phyloP scores from a whole-genome alignment of 2,888 invertebrate genomes.

The Cryptus armator region DNA sequence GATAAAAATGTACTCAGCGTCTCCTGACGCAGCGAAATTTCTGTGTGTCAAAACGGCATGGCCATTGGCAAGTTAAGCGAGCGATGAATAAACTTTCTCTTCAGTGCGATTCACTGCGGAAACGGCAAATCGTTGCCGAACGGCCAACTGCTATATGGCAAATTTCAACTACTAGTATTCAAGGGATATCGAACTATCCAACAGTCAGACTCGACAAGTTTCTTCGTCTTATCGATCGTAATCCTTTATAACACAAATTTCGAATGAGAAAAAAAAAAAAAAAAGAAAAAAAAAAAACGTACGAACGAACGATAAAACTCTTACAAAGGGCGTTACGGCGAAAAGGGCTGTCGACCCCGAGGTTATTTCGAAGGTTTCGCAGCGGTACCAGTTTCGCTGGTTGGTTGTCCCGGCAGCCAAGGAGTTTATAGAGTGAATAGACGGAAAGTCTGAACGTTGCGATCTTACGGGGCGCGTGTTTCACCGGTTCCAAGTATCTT shows the following conservation, averaged over 20 bases:
- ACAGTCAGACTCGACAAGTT: not conserved
- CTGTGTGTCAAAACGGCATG: too few species aligned
- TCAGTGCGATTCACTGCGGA: too few species aligned
- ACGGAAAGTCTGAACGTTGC: conserved; percentile 32
- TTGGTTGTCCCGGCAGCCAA: not conserved
- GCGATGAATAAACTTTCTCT: too few species aligned
- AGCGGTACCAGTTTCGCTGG: not conserved
- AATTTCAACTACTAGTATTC: not conserved
- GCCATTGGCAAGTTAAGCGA: too few species aligned
- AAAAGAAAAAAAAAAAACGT: not conserved
- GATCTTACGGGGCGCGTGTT: conserved; percentile 24
- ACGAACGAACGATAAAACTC: conserved; percentile 31
- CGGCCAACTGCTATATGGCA: not conserved
- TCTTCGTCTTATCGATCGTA: not conserved
- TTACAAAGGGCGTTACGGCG: conserved; percentile 9
- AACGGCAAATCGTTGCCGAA: too few species aligned
- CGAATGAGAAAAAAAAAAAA: not conserved
- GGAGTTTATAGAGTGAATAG: conserved; percentile 13
- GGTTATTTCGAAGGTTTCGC: conserved; percentile 14
- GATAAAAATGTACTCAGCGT: too few species aligned
- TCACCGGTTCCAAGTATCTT: conserved; percentile 36
- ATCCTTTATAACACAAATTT: conserved; percentile 6
- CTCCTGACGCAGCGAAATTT: too few species aligned
- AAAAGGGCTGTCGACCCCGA: conserved; percentile 30
- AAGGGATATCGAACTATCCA: too few species aligned